A percentile compares a stretch with the other conserved stretches of the same genome.
These are phyloP conservation scores for Cnemophilus loriae DNA, from an alignment of 2,113 vertebrate species.

Conservation along the genomic window DNA sequence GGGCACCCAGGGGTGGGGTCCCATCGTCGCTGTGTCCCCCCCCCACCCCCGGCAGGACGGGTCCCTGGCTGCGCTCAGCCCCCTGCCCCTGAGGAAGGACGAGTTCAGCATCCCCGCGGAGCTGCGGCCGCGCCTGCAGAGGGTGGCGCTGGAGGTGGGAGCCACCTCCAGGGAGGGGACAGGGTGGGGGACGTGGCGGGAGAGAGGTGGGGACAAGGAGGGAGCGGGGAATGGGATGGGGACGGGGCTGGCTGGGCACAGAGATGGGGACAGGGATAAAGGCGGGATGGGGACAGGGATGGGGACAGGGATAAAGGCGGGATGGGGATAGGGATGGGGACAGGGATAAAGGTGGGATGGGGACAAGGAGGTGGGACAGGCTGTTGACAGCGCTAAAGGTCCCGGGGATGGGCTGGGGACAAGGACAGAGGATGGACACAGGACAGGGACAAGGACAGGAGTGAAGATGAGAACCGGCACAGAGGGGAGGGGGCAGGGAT, in stretches of 20 bases:
- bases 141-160: constrained; percentile 69
- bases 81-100: constrained; percentile 9
- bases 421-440: no score
- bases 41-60: neutral
- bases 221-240: no score
- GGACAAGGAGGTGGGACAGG: no score
- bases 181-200: neutral
- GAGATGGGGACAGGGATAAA: neutral
- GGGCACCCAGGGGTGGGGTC: neutral
- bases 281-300: no score
- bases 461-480: neutral
- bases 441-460: neutral
- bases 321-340: neutral
- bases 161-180: neutral
- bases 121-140: constrained; percentile 45
- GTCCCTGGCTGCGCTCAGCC: neutral
- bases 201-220: neutral
- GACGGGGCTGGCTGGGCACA: neutral
- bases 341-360: neutral
- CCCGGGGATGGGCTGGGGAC: neutral
- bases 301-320: neutral
- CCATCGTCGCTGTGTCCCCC: rapidly evolving
- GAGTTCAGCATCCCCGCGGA: constrained; percentile 42
- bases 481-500: no score
- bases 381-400: neutral